Percentiles rank a stretch among this genome's conserved stretches.
Evolutionary conservation across 2,888 invertebrate genomes (phyloP).

Genomic region (Rhagophthalmus giganteus): DNA sequence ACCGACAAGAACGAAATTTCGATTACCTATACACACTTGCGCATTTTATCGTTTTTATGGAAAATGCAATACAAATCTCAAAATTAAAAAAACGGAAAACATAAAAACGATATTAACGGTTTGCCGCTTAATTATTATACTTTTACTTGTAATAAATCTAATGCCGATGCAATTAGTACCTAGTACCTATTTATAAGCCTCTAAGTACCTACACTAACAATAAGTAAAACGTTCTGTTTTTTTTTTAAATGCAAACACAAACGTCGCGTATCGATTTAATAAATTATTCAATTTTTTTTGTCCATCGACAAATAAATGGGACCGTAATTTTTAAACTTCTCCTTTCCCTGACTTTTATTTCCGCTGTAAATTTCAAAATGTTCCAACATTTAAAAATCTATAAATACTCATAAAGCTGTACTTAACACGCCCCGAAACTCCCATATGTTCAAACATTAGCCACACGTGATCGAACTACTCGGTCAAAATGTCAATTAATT

Average conservation of each 20-base stretch:
- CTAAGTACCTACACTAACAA: too few relatives aligned
- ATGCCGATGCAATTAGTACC: too few relatives aligned
- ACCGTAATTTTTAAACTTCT: too few relatives aligned
- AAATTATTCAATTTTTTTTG: too few relatives aligned
- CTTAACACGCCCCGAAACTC: conserved; percentile 15
- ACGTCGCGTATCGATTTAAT: too few relatives aligned
- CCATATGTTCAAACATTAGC: conserved; percentile 23
- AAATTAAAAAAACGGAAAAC: not conserved
- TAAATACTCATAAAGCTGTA: conserved; percentile 18
- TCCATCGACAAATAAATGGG: too few relatives aligned
- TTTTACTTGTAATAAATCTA: not conserved
- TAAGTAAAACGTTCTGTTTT: too few relatives aligned
- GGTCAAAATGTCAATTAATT: conserved; percentile 33
- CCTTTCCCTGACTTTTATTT: conserved; percentile 5
- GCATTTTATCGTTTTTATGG: too few relatives aligned
- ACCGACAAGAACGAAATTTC: conserved; percentile 10
- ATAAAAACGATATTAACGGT: not conserved
- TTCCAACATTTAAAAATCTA: conserved; percentile 13
- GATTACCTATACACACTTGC: too few relatives aligned
- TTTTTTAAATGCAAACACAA: too few relatives aligned
- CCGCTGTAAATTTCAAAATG: conserved; percentile 11
- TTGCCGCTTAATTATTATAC: not conserved
- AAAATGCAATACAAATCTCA: too few relatives aligned
- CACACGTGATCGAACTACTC: conserved; percentile 28
- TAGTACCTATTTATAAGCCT: too few relatives aligned